Evolutionary conservation across 2,797 vertebrate genomes (phyloP).

Genomic region (Macrochelys suwanniensis): DNA sequence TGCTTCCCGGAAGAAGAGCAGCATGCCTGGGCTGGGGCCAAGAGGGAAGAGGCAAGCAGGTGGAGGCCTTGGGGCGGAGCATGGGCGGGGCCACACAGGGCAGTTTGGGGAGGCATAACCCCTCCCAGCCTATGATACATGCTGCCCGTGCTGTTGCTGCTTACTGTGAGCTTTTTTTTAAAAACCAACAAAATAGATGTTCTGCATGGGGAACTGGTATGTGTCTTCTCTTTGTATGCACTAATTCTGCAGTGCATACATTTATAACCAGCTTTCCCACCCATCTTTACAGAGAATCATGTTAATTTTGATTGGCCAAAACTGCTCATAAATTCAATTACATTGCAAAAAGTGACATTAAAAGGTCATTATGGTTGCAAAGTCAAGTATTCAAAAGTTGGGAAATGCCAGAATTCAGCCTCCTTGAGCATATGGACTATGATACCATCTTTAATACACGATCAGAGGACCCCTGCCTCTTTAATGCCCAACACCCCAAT

Average conservation of each 20-base stretch:
- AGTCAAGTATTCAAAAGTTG: not conserved
- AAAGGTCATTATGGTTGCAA: not conserved
- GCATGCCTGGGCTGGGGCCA: too few species aligned
- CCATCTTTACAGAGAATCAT: not conserved
- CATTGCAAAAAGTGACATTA: not conserved
- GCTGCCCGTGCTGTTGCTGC: not conserved
- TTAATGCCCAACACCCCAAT: too few species aligned
- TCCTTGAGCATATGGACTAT: not conserved
- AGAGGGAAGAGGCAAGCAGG: too few species aligned
- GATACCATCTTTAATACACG: not conserved
- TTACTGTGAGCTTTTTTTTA: not conserved
- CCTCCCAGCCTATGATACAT: too few species aligned
- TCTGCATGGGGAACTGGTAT: constrained; percentile 9
- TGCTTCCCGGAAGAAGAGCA: too few species aligned
- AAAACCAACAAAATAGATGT: not conserved
- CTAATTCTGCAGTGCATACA: not conserved
- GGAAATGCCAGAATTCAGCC: not conserved
- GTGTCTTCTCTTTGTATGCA: not conserved
- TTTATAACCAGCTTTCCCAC: not conserved
- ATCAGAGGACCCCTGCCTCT: too few species aligned
- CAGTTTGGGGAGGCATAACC: too few species aligned
- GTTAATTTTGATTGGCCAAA: not conserved
- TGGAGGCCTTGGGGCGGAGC: too few species aligned
- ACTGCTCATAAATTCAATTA: not conserved
- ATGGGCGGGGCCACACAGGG: too few species aligned